Evolutionary conservation across 2,888 invertebrate species (phyloP).

Genomic region (Sarcophaga carnaria): DNA sequence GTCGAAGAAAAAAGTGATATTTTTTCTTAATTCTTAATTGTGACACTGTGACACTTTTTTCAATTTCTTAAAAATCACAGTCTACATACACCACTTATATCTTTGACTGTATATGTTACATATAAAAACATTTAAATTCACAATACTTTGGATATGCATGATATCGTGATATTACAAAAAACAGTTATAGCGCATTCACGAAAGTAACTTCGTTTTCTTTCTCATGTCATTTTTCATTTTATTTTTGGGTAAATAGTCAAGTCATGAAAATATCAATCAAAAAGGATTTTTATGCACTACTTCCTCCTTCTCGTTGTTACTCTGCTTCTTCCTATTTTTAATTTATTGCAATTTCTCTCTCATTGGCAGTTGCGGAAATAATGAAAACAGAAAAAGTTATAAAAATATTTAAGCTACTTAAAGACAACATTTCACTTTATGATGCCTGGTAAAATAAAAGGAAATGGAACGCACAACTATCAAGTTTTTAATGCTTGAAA

Average conservation of each 20-base stretch:
- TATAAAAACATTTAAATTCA: too few species aligned
- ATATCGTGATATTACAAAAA: too few species aligned
- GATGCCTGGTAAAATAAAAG: constrained; percentile 26
- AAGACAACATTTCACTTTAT: constrained; percentile 45
- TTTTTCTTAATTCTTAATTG: too few species aligned
- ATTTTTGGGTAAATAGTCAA: constrained; percentile 42
- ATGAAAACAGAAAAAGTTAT: constrained; percentile 39
- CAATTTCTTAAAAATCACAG: too few species aligned
- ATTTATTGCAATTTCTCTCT: constrained; percentile 34
- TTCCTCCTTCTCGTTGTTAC: constrained; percentile 4
- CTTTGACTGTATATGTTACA: too few species aligned
- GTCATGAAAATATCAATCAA: constrained; percentile 63
- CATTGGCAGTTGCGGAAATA: constrained; percentile 33
- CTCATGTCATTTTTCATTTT: neutral
- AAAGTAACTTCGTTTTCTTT: neutral
- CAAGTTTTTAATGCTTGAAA: too few species aligned
- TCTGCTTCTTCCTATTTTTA: constrained; percentile 8
- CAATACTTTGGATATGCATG: too few species aligned
- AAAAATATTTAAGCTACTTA: constrained; percentile 64
- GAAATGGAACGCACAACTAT: too few species aligned
- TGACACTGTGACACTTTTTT: too few species aligned
- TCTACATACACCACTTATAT: too few species aligned
- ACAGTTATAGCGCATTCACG: neutral
- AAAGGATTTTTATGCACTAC: constrained; percentile 48
- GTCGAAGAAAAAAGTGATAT: too few species aligned